phyloP scores from a whole-genome alignment of 1,140 invertebrate species.

The Formica selysi region DNA sequence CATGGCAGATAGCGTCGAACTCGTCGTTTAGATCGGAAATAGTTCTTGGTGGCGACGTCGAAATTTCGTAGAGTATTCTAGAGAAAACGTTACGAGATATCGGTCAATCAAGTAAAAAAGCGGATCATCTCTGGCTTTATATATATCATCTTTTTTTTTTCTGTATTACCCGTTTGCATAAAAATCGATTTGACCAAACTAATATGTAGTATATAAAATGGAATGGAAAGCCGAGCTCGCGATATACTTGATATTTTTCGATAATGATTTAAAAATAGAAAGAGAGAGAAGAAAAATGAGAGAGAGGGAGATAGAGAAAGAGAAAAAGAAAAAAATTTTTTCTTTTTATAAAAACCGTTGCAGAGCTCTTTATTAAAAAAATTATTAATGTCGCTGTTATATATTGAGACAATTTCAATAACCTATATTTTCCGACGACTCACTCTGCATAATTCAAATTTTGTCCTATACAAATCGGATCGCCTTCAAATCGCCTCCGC shows the following conservation, averaged over 20 bases:
- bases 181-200: not conserved
- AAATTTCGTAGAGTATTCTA: conserved; percentile 22
- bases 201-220: not conserved
- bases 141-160: not conserved
- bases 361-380: not conserved
- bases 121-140: conserved; percentile 36
- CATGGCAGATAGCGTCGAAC: conserved; percentile 35
- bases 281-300: not conserved
- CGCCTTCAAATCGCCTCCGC: conserved; percentile 17
- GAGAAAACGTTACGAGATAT: conserved; percentile 10
- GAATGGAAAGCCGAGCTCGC: not conserved
- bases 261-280: not conserved
- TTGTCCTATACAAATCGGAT: conserved; percentile 19
- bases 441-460: conserved; percentile 52
- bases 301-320: too few relatives aligned
- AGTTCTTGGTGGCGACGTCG: conserved; percentile 40
- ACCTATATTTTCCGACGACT: conserved; percentile 41
- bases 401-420: conserved; percentile 26
- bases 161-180: not conserved
- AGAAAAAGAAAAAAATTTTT: too few relatives aligned
- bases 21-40: conserved; percentile 53
- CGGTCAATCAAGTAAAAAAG: conserved; percentile 30
- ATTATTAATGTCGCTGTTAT: conserved; percentile 1
- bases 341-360: not conserved
- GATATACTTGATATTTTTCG: not conserved